Base-by-base conservation (phyloP, 1,140 invertebrate species). In the Lethrus apterus region DNA sequence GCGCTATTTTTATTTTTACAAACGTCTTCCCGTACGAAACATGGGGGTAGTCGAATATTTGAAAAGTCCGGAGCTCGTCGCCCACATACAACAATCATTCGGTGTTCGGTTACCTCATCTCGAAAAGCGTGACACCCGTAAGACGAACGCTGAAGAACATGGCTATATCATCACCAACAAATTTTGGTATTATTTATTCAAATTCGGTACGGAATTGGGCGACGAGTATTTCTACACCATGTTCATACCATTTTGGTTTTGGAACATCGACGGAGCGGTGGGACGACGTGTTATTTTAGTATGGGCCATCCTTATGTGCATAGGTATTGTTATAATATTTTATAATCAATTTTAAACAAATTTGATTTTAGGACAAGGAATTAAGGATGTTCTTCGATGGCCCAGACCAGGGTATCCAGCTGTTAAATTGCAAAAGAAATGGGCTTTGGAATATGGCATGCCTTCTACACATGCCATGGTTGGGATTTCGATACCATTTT, bases 381-480 rank as follows among this genome's bases (percentile, higher is more conserved):
- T 90, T 31, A 95, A 94, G 72, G 90, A 94, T 65, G 76, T 93
- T 41, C 77, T 94, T 41, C 68, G 79, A 52, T 89, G 86, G 83
- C 87, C 89, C 4, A 73, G 92, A 52, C 91, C 92, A 0, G 70
- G 79, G 0, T 88, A 86, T 35, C 89, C 90, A 1, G 89, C 87
- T 4, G 72, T 85, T 36, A 76, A 83, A 55, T 65, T 94, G 10
- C 89, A 93, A 65, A 77, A 77, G 15, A 93, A 88, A 73, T 93
- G 85, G 85, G 78, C 82, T 1, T 65, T 88, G 49, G 90, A 94
- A 65, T 94, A 91, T 74, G 89, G 89, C 17, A 91, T 95, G 86
- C 90, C 90, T 8, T 93, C 89, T 2, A 93, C 90, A 1, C 91
- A 95, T 72, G 90, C 91, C 2, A 91, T 93, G 86, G 83, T 92